Conservation (phyloP, 1,140 invertebrate species). For the Bombus fervidus region DNA sequence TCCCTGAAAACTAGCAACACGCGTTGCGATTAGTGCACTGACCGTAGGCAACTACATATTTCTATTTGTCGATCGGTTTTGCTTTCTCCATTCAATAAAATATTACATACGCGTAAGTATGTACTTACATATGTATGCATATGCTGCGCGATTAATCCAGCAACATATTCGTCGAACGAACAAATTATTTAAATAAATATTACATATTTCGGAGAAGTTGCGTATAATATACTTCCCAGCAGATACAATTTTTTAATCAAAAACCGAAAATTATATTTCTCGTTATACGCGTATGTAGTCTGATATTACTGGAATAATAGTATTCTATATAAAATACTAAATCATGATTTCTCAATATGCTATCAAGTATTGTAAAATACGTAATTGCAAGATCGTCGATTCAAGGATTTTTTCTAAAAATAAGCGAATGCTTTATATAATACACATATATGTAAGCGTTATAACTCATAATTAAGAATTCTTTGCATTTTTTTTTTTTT, state of each 20-base stretch:
- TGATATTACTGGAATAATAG: no score
- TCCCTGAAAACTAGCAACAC: slow-evolving; percentile 42
- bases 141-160: not conserved
- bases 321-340: no score
- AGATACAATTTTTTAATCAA: not conserved
- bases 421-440: not conserved
- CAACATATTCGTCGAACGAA: no score
- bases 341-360: not conserved
- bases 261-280: not conserved
- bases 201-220: not conserved
- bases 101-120: not conserved
- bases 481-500: no score
- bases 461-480: not conserved
- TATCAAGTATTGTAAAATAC: not conserved
- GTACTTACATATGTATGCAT: not conserved
- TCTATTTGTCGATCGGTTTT: slow-evolving; percentile 50
- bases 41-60: slow-evolving; percentile 37
- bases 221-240: not conserved
- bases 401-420: not conserved
- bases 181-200: not conserved
- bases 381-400: not conserved
- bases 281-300: no score
- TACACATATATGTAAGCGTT: not conserved
- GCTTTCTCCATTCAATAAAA: slow-evolving; percentile 35
- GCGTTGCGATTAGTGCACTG: slow-evolving; percentile 47